phyloP scores from a whole-genome alignment of 2,797 vertebrate species.

The Erethizon dorsatum region DNA sequence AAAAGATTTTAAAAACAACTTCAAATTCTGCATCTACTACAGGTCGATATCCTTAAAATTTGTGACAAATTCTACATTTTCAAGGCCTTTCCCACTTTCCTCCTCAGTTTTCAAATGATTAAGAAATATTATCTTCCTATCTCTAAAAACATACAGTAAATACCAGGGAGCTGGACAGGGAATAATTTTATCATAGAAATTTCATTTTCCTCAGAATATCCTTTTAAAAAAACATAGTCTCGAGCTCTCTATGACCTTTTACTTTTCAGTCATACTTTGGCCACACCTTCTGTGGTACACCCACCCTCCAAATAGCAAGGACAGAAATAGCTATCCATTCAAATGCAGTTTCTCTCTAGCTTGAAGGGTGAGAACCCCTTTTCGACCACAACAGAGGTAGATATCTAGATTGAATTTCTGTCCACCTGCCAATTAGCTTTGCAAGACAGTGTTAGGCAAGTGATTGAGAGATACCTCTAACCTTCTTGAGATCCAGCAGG shows the following conservation, averaged over 20 bases:
- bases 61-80: background rate
- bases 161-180: background rate
- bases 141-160: background rate
- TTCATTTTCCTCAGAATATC: constrained; percentile 30
- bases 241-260: background rate
- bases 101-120: constrained; percentile 56
- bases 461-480: background rate
- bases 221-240: background rate
- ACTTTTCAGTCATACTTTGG: background rate
- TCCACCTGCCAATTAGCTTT: background rate
- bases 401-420: background rate
- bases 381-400: background rate
- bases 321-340: background rate
- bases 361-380: background rate
- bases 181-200: background rate
- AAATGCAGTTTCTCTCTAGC: background rate
- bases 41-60: background rate
- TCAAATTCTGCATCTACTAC: background rate
- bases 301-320: background rate
- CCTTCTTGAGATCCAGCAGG: background rate
- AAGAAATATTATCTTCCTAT: constrained; percentile 9
- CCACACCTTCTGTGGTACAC: background rate
- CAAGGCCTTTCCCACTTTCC: background rate
- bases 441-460: background rate
- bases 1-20: background rate